A percentile compares a stretch with the other conserved stretches of the same genome.
Evolutionary conservation across 2,113 vertebrate genomes (phyloP).

Genomic region (Tympanuchus pallidicinctus): DNA sequence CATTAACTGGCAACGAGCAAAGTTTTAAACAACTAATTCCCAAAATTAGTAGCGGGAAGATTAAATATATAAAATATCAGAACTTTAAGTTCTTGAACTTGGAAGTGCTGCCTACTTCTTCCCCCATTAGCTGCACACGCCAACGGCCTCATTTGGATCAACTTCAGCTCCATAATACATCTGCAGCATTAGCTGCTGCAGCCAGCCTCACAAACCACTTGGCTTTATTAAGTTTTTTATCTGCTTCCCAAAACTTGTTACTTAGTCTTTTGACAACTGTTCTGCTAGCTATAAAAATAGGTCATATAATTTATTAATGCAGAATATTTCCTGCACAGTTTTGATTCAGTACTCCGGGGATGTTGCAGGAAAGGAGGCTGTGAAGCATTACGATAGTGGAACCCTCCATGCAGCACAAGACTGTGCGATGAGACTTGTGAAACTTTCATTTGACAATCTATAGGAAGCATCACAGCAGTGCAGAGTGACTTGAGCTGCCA

Average conservation of each 20-base stretch:
- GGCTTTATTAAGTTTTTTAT: not conserved
- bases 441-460: not conserved
- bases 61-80: not conserved
- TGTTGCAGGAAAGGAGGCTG: not conserved
- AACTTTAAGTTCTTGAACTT: constrained; percentile 14
- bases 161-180: not conserved
- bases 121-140: not conserved
- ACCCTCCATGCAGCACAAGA: not conserved
- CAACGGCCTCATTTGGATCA: not conserved
- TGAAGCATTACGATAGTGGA: not conserved
- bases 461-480: not conserved
- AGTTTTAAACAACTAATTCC: not conserved
- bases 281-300: not conserved
- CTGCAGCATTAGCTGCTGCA: not conserved
- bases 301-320: not conserved
- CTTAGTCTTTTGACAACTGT: not conserved
- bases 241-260: not conserved
- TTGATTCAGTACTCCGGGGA: not conserved
- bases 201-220: not conserved
- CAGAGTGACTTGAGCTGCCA: not conserved
- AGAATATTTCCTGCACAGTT: not conserved
- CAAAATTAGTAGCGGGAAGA: not conserved
- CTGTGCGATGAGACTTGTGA: not conserved
- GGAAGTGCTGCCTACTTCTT: not conserved
- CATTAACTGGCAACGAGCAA: not conserved